Percentiles rank a stretch among this genome's conserved stretches.
Evolutionary conservation across 2,113 vertebrate genomes (phyloP).

Genomic region (Trogon surrucura): DNA sequence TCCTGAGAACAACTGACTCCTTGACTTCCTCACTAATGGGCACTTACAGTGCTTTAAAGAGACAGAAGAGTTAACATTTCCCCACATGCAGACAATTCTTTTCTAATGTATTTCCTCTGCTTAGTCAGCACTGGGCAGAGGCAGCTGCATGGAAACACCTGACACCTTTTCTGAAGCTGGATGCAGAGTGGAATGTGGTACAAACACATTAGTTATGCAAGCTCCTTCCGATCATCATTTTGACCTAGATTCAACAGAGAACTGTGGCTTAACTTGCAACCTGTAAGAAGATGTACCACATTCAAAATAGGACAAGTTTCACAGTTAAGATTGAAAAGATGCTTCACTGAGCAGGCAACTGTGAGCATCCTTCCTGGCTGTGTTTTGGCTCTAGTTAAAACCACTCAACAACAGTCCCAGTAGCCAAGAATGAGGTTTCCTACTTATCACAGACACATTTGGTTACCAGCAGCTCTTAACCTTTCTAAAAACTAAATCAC

Average conservation of each 20-base stretch:
- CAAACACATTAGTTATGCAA: background rate
- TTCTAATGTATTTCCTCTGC: slow-evolving; percentile 22
- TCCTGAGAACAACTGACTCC: slow-evolving; percentile 19
- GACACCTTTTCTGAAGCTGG: background rate
- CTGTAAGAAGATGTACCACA: background rate
- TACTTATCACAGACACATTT: background rate
- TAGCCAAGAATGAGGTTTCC: background rate
- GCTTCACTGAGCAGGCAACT: background rate
- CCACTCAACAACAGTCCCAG: background rate
- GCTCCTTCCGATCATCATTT: background rate
- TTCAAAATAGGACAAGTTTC: background rate
- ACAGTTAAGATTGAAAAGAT: background rate
- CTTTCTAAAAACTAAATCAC: slow-evolving; percentile 10
- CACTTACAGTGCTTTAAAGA: slow-evolving; percentile 12
- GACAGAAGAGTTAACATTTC: slow-evolving; percentile 20
- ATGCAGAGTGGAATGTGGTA: background rate
- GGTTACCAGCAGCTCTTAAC: background rate
- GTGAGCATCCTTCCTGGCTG: background rate
- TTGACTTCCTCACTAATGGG: slow-evolving; percentile 52
- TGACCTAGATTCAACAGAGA: background rate
- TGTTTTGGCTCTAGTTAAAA: background rate
- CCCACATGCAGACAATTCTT: background rate
- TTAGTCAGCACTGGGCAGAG: background rate
- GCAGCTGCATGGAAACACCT: background rate
- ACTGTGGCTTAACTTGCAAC: background rate